These are phyloP conservation scores for Philonicus albiceps DNA, from an alignment of 2,888 invertebrate genomes.

Conservation along the genomic window DNA sequence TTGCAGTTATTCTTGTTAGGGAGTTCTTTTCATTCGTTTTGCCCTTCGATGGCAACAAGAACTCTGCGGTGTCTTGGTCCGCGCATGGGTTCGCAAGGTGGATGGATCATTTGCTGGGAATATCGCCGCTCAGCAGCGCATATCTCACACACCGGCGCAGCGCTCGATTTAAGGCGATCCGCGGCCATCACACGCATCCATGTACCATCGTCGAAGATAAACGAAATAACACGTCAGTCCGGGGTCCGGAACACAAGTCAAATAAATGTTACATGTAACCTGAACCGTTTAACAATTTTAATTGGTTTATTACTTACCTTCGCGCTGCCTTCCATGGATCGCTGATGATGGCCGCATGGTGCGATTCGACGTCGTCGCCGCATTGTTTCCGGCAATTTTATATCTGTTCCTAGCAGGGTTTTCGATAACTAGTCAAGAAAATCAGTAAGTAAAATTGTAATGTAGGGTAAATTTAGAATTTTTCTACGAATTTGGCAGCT, in stretches of 20 bases:
- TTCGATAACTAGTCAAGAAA: background rate
- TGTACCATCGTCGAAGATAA: conserved; percentile 13
- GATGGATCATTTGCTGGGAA: conserved; percentile 31
- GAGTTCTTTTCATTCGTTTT: conserved; percentile 30
- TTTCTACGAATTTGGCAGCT: too few species aligned
- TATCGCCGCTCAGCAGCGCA: background rate
- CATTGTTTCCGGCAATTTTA: conserved; percentile 2
- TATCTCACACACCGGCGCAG: conserved; percentile 27
- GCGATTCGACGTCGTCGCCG: background rate
- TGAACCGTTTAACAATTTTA: conserved; percentile 44
- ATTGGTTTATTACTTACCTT: conserved; percentile 43
- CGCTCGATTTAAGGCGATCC: conserved; percentile 21
- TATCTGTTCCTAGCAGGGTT: background rate
- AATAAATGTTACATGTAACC: conserved; percentile 42
- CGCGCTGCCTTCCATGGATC: background rate
- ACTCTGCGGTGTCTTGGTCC: background rate
- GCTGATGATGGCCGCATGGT: background rate
- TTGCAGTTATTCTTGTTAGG: conserved; percentile 45
- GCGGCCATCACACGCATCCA: conserved; percentile 44
- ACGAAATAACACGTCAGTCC: conserved; percentile 35
- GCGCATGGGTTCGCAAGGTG: background rate
- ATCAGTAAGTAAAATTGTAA: background rate
- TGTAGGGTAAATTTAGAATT: background rate
- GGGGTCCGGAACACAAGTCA: conserved; percentile 27
- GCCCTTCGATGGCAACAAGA: conserved; percentile 22